These are phyloP conservation scores for Peromyscus nudipes DNA, from an alignment of 2,797 vertebrate species.

Conservation along the genomic window DNA sequence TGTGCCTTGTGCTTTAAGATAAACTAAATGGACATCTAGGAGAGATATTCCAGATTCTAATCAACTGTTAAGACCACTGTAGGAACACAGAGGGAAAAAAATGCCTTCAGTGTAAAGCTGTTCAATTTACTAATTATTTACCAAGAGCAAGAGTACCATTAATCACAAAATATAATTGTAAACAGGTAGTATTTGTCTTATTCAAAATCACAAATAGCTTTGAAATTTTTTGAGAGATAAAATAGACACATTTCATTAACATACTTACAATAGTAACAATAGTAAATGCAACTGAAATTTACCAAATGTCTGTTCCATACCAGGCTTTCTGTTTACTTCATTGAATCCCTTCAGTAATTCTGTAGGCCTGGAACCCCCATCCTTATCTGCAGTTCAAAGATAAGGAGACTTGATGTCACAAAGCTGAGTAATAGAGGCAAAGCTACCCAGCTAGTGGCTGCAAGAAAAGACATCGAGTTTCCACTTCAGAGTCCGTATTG, in stretches of 20 bases:
- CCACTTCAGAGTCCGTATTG: neutral
- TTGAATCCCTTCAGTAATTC: neutral
- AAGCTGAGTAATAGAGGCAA: neutral
- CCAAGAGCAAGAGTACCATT: neutral
- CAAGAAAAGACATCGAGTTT: neutral
- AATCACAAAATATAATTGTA: neutral
- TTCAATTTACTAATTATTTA: neutral
- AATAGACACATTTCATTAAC: neutral
- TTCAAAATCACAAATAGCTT: neutral
- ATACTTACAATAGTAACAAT: neutral
- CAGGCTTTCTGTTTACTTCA: neutral
- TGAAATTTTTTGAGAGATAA: neutral
- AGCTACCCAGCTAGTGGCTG: neutral
- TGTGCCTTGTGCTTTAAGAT: slow-evolving; percentile 79
- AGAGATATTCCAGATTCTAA: slow-evolving; percentile 82
- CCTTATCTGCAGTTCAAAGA: neutral
- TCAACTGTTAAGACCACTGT: slow-evolving; percentile 63
- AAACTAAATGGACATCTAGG: slow-evolving; percentile 76
- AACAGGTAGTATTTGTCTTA: slow-evolving; percentile 15
- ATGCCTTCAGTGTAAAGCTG: neutral
- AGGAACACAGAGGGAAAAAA: neutral
- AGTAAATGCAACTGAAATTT: slow-evolving; percentile 6
- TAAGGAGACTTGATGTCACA: neutral
- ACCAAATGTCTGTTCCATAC: neutral
- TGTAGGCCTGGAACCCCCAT: neutral